phyloP scores from a whole-genome alignment of 1,140 invertebrate species.

The Drosophila nigrodunni region DNA sequence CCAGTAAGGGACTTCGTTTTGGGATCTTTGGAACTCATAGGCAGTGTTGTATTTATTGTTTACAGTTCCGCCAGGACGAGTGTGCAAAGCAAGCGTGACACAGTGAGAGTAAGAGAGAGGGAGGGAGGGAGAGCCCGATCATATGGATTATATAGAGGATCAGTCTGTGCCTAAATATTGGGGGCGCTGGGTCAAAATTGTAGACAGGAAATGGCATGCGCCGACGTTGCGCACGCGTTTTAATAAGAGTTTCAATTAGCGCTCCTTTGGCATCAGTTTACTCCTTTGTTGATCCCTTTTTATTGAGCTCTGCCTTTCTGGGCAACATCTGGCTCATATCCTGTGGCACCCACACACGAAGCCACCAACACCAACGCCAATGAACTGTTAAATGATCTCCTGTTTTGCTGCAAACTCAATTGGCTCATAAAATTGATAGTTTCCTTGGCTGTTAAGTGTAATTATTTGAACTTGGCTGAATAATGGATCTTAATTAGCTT shows the following conservation, averaged over 20 bases:
- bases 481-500: too few species aligned
- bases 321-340: slow-evolving; percentile 67
- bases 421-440: not conserved
- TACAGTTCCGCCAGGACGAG: slow-evolving; percentile 80
- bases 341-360: slow-evolving; percentile 69
- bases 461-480: too few species aligned
- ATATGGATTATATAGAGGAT: slow-evolving; percentile 16
- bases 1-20: slow-evolving; percentile 6
- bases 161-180: slow-evolving; percentile 1
- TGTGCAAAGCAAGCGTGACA: slow-evolving; percentile 62
- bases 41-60: slow-evolving; percentile 70
- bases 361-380: not conserved
- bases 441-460: not conserved
- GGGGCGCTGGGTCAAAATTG: slow-evolving; percentile 5
- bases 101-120: not conserved
- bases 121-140: not conserved
- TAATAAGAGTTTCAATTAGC: slow-evolving; percentile 66
- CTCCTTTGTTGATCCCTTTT: slow-evolving; percentile 64
- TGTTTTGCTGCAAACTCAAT: slow-evolving; percentile 19
- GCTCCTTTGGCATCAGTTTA: slow-evolving; percentile 67
- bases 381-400: slow-evolving; percentile 16
- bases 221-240: slow-evolving; percentile 62
- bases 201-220: slow-evolving; percentile 60
- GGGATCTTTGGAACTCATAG: not conserved
- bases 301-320: slow-evolving; percentile 3